Evolutionary conservation across 2,888 invertebrate species (phyloP).

Genomic region (Frankliniella fusca): DNA sequence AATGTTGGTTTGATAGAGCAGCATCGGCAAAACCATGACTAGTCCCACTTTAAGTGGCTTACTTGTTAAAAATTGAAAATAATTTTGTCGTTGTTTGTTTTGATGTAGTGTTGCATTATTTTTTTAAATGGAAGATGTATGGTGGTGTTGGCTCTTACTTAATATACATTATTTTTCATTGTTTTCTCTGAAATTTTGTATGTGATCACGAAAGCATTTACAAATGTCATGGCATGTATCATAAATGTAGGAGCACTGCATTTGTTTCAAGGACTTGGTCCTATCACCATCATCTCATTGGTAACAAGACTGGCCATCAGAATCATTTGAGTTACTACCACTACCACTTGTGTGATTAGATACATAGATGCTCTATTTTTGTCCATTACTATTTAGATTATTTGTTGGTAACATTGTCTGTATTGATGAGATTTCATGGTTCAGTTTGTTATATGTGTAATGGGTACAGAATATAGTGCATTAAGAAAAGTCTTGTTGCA

Average conservation of each 20-base stretch:
- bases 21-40: conserved; percentile 16
- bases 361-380: conserved; percentile 25
- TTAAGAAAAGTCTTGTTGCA: neutral
- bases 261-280: conserved; percentile 18
- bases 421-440: conserved; percentile 20
- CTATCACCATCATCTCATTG: conserved; percentile 19
- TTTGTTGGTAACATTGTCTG: conserved; percentile 9
- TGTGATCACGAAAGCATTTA: conserved; percentile 25
- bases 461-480: conserved; percentile 4
- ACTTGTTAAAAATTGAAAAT: conserved; percentile 18
- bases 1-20: neutral
- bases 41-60: conserved; percentile 19
- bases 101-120: conserved; percentile 7
- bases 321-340: conserved; percentile 25
- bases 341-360: conserved; percentile 24
- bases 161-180: conserved; percentile 23
- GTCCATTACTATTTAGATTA: conserved; percentile 23
- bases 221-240: conserved; percentile 23
- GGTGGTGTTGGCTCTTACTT: conserved; percentile 26
- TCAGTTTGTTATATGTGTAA: neutral
- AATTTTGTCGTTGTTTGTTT: neutral
- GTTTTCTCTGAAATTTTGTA: conserved; percentile 23
- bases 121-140: conserved; percentile 16
- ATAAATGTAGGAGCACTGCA: conserved; percentile 26
- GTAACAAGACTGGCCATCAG: conserved; percentile 26